phyloP scores from a whole-genome alignment of 2,888 invertebrate species.

The Drosophila suboccidentalis region DNA sequence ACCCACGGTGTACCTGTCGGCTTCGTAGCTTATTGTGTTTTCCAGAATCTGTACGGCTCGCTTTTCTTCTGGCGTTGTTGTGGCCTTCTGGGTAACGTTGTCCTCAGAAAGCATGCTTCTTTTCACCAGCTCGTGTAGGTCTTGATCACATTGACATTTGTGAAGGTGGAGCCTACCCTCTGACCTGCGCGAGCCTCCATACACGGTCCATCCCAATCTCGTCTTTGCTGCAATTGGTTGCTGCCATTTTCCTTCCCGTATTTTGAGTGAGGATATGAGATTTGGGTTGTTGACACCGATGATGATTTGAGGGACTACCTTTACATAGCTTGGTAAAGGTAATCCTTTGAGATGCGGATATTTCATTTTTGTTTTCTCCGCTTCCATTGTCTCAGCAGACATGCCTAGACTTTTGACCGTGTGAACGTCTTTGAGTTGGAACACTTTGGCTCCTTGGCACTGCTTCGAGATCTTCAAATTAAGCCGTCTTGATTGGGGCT shows the following conservation, averaged over 20 bases:
- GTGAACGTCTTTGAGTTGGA: not conserved
- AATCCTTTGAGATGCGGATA: constrained; percentile 6
- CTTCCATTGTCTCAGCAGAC: not conserved
- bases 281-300: constrained; percentile 9
- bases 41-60: constrained; percentile 4
- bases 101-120: not conserved
- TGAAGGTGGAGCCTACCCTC: not conserved
- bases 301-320: constrained; percentile 8
- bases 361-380: not conserved
- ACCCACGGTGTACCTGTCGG: too few relatives aligned
- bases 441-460: not conserved
- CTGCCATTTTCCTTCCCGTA: constrained; percentile 3
- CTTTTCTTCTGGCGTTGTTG: not conserved
- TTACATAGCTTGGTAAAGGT: not conserved
- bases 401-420: not conserved
- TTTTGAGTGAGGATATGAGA: not conserved
- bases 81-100: not conserved
- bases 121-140: not conserved
- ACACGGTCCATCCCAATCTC: constrained; percentile 10
- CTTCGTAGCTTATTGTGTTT: not conserved
- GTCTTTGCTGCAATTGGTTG: constrained; percentile 10
- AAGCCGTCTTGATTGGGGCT: too few relatives aligned
- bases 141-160: constrained; percentile 5
- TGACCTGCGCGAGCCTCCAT: constrained; percentile 1
- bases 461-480: not conserved